These are phyloP conservation scores for Porites evermanni DNA, from an alignment of 92 coral and sea anemone genomes.

Conservation along the genomic window DNA sequence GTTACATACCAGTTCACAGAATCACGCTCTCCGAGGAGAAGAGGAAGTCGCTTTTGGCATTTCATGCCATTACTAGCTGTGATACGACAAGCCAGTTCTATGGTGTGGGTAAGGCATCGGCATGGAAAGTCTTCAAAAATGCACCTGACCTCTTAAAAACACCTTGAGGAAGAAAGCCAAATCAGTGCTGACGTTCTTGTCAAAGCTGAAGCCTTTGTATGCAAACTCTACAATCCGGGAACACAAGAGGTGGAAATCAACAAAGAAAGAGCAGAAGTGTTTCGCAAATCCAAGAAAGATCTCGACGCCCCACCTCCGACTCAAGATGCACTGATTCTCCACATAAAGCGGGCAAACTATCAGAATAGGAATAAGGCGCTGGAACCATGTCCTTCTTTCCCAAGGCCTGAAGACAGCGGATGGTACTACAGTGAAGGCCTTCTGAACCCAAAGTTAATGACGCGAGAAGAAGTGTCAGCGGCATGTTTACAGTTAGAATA, in stretches of 20 bases:
- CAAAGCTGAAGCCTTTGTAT: conserved; percentile 74
- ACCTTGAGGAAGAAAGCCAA: background rate
- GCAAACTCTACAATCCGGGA: conserved; percentile 57
- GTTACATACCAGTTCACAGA: conserved; percentile 52
- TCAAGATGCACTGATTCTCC: conserved; percentile 67
- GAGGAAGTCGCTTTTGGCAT: no score
- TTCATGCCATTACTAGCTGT: no score
- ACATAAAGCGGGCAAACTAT: conserved; percentile 47
- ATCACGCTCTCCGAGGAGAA: no score
- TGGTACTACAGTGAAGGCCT: conserved; percentile 51
- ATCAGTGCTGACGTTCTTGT: conserved; percentile 36
- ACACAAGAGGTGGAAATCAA: conserved; percentile 48
- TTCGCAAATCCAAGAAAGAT: conserved; percentile 49
- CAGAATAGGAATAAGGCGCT: conserved; percentile 58
- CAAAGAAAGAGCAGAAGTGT: conserved; percentile 63
- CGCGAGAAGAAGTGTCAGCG: conserved; percentile 50
- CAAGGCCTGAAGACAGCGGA: conserved; percentile 43
- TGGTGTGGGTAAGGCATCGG: background rate
- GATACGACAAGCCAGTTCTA: no score
- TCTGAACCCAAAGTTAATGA: conserved; percentile 52
- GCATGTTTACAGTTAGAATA: conserved; percentile 69
- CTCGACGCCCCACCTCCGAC: conserved; percentile 70
- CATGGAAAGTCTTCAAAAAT: conserved; percentile 42
- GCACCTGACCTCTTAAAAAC: background rate
- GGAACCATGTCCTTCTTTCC: conserved; percentile 48